Evolutionary conservation across 37 sponge, comb jelly and placozoan genomes (phyloP), one percentile per base, ranked within the genome.

Genomic region (Petrosia ficiformis): DNA sequence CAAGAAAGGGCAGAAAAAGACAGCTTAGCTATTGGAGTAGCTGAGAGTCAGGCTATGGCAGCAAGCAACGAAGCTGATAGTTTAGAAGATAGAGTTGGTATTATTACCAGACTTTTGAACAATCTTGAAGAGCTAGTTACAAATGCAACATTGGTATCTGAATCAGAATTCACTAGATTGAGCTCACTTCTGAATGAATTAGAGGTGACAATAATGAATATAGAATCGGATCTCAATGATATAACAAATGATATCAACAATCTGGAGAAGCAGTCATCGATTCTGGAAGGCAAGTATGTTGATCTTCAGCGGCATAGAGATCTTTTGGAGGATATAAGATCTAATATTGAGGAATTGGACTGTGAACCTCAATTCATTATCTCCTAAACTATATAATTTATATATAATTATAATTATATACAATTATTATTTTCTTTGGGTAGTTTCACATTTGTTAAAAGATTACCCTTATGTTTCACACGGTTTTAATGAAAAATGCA

Each of bases 261-360:
- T 14, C 77, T 76, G 31, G 66, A 76, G 14, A 24, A 36, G 24
- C n/a, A 16, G 31, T 57, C 77, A 36, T 41, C 60, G 44, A 14
- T 64, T n/a, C 26, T 76, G 65, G 44, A 61, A 39, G 43, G 34
- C 5, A 76, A 61, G 56, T 76, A 76, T 39, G 44, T 26, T 11
- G 19, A 36, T 11, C 44, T 76, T 3, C 44, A 38, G 24, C 77
- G 42, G 2, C 77, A 76, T 33, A 24, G 77, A 14, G 63, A 76
- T 25, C 67, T 76, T 42, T 66, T 76, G 19, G 8, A 32, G 19
- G 63, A 63, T 14, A 60, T 76, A 3, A 32, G 43, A 29, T 41
- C 60, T 4, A 63, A 26, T 37, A 33, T 64, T 32, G n/a, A 32
- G 4, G 66, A 34, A 25, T 66, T 76, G 2, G 77, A 76, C 39